Evolutionary conservation across 2,797 vertebrate genomes (phyloP), one percentile per base, ranked within the genome.

Genomic region (Malurus leucopterus): DNA sequence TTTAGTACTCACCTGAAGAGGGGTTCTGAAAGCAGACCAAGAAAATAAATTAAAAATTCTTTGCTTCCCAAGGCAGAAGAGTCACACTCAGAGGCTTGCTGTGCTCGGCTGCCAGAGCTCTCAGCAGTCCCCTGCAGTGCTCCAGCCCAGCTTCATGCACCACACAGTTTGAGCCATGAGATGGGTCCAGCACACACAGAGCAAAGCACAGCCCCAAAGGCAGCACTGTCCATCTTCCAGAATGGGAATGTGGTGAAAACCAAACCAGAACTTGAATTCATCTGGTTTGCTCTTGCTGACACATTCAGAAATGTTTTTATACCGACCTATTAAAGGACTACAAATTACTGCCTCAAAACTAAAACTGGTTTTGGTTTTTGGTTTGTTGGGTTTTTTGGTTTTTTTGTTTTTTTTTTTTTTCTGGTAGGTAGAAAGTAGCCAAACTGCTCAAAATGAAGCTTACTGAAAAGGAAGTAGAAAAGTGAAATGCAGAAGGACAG

Each of bases 131-230:
- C 4, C 22, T 51, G 15, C 2, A 6, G 21, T 11, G 26, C 47
- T n/a, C 50, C 54, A 63, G 1, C 18, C 9, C 36, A 8, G 24
- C 21, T 23, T 38, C 62, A 15, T 2, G 0, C 5, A 11, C 9
- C 23, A 23, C 1, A 0, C 0, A 2, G 19, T 14, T 16, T 38
- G 34, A 89, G 32, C 29, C 49, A 26, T 0, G 4, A 40, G 50
- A 61, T 15, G 32, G 6, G 19, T 51, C 12, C 43, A 29, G 29
- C 20, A 73, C 5, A 6, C 18, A 15, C 2, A 2, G 38, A 78
- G 8, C 36, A 86, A 65, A 44, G 23, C 18, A 18, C 0, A 0
- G 27, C 23, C 27, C 62, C 9, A 1, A n/a, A 62, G 44, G 32
- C 58, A 83, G 27, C 32, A 18, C 0, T 6, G 1, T 29, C 32